Evolutionary conservation across 2,797 vertebrate species (phyloP), one percentile per base, ranked within the genome.

Genomic region (Sebastes trivittatus): DNA sequence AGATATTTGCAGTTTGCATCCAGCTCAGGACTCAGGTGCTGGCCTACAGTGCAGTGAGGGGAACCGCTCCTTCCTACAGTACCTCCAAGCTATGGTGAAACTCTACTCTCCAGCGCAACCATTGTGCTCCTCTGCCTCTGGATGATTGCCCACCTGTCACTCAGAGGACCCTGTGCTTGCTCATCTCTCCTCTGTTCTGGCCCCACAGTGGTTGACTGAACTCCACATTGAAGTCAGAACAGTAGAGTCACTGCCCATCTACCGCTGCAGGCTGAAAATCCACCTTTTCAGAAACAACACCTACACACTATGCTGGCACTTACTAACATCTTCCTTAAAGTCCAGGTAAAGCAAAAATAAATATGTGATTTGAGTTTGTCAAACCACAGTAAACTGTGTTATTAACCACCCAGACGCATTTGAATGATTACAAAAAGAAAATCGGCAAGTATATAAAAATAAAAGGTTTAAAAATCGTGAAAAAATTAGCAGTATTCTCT

Each of bases 131-230:
- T 11, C 8, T 69, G 27, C 13, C 38, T 72, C 62, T 38, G 23
- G 49, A 46, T 58, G n/a, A 69, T 30, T 69, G 71, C 23, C 6
- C 30, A 34, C 49, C n/a, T 49, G 20, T 58, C 69, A 68, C 63
- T 76, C 38, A 20, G 49, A 67, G 18, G 58, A 65, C 62, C 73
- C 71, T 46, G 58, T 60, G 61, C 14, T 72, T 59, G 60, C 76
- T 80, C 66, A 42, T 76, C 60, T 81, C 49, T 16, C 74, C 65
- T 76, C 58, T 65, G 49, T 46, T 87, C 66, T 68, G 77, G 72
- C 66, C 29, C 64, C 29, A 52, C 25, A 58, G 74, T 56, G 61
- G 62, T 65, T 22, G 59, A 71, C 72, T 67, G 62, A 88, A 90
- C 79, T 77, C 46, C 67, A 55, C 22, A 29, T n/a, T 72, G n/a